Evolutionary conservation across 1,140 invertebrate genomes (phyloP), one percentile per base, ranked within the genome.

Genomic region (Chymomyza costata): DNA sequence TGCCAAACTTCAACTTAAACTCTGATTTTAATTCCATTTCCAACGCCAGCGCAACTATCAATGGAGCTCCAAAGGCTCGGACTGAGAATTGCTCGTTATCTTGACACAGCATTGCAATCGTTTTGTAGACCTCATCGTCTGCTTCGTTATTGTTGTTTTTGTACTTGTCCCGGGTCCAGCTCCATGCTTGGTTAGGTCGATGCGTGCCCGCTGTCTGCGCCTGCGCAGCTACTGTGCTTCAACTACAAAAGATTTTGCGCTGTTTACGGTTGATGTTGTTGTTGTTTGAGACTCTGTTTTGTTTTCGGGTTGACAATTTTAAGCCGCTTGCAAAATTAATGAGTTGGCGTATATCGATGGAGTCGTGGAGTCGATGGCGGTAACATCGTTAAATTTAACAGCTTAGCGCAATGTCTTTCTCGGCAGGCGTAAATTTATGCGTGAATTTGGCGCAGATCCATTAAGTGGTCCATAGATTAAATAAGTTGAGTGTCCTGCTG

Each of bases 381-480:
- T 19, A 38, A 21, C 13, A 14, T 74, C 76, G 68, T 74, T 81
- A 73, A 81, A 60, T 81, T 82, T 70, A 64, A 74, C 59, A 71
- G 76, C 63, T 81, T 51, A 58, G 40, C 60, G 70, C 65, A 65
- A 56, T 37, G 70, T 51, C 57, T 74, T 59, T 63, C 59, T 62
- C 59, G 57, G 53, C 53, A 54, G 34, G 45, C 50, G 52, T 28
- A 70, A 82, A 82, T 82, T 76, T 82, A 82, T 82, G 78, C 78
- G 78, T 82, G 78, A 82, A 82, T 82, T 82, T 82, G 67, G 70
- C 76, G 64, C 70, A 82, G 78, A 82, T 82, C 78, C 78, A 82
- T 82, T 82, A 82, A 82, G 78, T 80, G 73, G 73, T 61, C 73
- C 67, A 68, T 80, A 78, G 73, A 78, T 78, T 78, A 78, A 57